Percentiles rank a stretch among this genome's conserved stretches.
phyloP scores from a whole-genome alignment of 2,113 vertebrate genomes.

The Gobius niger region DNA sequence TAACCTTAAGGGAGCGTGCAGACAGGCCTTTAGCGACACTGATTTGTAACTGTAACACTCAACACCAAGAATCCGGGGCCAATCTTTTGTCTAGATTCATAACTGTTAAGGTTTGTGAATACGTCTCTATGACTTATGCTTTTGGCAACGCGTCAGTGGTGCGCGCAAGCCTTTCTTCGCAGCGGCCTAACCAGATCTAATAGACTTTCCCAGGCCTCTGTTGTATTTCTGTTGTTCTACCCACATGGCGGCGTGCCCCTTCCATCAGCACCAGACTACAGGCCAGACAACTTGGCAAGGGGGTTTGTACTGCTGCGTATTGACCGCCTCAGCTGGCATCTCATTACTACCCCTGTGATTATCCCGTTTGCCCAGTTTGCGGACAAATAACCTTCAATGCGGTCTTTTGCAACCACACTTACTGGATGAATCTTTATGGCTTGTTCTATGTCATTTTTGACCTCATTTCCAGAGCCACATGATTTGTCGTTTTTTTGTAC shows the following conservation, averaged over 20 bases:
- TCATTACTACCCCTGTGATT: slow-evolving; percentile 59
- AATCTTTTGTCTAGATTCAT: slow-evolving; percentile 30
- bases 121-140: slow-evolving; percentile 24
- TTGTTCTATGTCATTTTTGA: slow-evolving; percentile 25
- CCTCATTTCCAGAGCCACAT: slow-evolving; percentile 23
- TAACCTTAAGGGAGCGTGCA: slow-evolving; percentile 17
- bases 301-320: slow-evolving; percentile 14
- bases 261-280: slow-evolving; percentile 26
- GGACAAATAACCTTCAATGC: slow-evolving; percentile 46
- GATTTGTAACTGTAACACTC: slow-evolving; percentile 27
- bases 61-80: slow-evolving; percentile 17
- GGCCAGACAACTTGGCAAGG: slow-evolving; percentile 36
- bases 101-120: slow-evolving; percentile 26
- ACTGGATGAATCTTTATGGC: slow-evolving; percentile 33
- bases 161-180: slow-evolving; percentile 20
- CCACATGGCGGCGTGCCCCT: slow-evolving; percentile 18
- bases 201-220: slow-evolving; percentile 32
- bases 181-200: slow-evolving; percentile 34
- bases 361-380: slow-evolving; percentile 37
- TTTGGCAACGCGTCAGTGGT: slow-evolving; percentile 10
- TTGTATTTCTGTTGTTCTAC: slow-evolving; percentile 27
- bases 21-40: slow-evolving; percentile 3
- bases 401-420: slow-evolving; percentile 44
- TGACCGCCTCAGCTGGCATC: slow-evolving; percentile 13
- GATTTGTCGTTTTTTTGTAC: slow-evolving; percentile 21